Conservation (phyloP, 2,888 invertebrate genomes). For the Ischnus inquisitorius region DNA sequence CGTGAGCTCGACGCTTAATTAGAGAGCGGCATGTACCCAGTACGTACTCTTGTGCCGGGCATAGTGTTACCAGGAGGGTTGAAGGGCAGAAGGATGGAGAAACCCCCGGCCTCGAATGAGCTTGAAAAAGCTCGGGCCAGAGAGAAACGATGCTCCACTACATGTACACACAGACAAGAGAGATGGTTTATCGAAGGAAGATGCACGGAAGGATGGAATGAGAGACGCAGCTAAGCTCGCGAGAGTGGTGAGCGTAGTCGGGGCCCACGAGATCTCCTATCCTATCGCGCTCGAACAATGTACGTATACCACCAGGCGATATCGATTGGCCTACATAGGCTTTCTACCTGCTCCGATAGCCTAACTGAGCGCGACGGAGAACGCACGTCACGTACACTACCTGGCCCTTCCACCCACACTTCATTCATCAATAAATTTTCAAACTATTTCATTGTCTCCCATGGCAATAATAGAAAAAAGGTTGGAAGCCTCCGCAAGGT, state of each 20-base stretch:
- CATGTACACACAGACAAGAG: constrained; percentile 3
- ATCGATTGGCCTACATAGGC: constrained; percentile 76
- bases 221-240: constrained; percentile 17
- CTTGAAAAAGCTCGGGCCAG: constrained; percentile 48
- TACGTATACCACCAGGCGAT: constrained; percentile 62
- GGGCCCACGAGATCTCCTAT: constrained; percentile 53
- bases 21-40: constrained; percentile 45
- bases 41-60: constrained; percentile 16
- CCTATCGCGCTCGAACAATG: constrained; percentile 62
- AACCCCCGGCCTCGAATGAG: constrained; percentile 56
- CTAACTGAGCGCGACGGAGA: constrained; percentile 57
- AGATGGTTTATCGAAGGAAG: constrained; percentile 56
- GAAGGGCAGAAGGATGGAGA: constrained; percentile 55
- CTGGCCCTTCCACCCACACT: constrained; percentile 33
- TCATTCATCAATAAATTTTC: constrained; percentile 9
- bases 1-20: constrained; percentile 62
- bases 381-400: constrained; percentile 54
- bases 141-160: constrained; percentile 47
- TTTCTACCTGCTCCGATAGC: constrained; percentile 64
- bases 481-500: constrained; percentile 1
- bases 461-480: background rate
- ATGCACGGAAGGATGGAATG: constrained; percentile 56
- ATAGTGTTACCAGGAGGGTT: constrained; percentile 9
- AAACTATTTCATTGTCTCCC: background rate
- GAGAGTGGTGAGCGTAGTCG: constrained; percentile 59